Evolutionary conservation across 2,113 vertebrate genomes (phyloP).

Genomic region (Desmodus rotundus): DNA sequence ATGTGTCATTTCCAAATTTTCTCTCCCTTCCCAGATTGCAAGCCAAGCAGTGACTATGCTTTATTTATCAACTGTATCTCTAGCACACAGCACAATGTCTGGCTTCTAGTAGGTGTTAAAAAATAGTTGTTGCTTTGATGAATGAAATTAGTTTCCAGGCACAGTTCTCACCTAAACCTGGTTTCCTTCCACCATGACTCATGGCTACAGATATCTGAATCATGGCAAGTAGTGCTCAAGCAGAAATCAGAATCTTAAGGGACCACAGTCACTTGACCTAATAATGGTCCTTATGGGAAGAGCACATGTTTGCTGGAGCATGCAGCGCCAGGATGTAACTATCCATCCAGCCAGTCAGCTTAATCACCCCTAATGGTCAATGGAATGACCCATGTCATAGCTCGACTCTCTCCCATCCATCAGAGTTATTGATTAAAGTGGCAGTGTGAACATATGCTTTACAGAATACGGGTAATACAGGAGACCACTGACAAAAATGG

Average conservation of each 20-base stretch:
- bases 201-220: neutral
- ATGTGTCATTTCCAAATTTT: neutral
- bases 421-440: constrained; percentile 67
- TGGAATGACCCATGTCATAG: constrained; percentile 57
- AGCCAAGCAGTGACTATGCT: neutral
- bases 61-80: neutral
- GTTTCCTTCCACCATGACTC: neutral
- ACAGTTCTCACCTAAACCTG: neutral
- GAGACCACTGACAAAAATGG: neutral
- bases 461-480: constrained; percentile 2
- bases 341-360: constrained; percentile 55
- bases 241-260: constrained; percentile 1
- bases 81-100: neutral
- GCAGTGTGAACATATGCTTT: constrained; percentile 30
- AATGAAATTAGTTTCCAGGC: neutral
- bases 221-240: neutral
- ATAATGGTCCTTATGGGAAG: constrained; percentile 45
- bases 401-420: constrained; percentile 36
- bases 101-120: neutral
- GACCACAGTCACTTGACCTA: constrained; percentile 39
- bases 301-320: neutral
- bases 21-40: neutral
- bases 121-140: neutral
- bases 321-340: constrained; percentile 9
- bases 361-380: constrained; percentile 52